Percentiles rank a stretch among this genome's conserved stretches.
These are phyloP conservation scores for Cactoblastis cactorum DNA, from an alignment of 2,888 invertebrate genomes.

Conservation along the genomic window DNA sequence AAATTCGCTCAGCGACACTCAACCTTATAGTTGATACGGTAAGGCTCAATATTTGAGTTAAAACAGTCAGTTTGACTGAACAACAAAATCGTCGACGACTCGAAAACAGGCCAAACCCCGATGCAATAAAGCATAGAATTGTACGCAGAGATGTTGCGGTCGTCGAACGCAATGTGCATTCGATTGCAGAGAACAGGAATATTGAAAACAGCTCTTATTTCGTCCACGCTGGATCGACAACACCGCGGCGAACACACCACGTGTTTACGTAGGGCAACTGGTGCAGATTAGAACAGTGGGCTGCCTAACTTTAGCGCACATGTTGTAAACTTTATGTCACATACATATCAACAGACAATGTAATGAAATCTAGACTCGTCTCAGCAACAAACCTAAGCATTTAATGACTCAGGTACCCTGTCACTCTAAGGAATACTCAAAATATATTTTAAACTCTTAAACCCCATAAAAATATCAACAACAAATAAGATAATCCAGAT, in stretches of 20 bases:
- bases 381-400: not conserved
- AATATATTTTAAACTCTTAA: too few species aligned
- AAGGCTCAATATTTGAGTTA: slow-evolving; percentile 23
- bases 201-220: slow-evolving; percentile 72
- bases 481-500: too few species aligned
- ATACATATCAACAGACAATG: slow-evolving; percentile 21
- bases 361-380: slow-evolving; percentile 12
- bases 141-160: slow-evolving; percentile 31
- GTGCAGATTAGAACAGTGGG: slow-evolving; percentile 52
- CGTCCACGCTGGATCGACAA: slow-evolving; percentile 56
- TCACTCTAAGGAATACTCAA: too few species aligned
- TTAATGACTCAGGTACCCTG: not conserved
- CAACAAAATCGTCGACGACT: slow-evolving; percentile 45
- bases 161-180: slow-evolving; percentile 62
- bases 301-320: slow-evolving; percentile 53
- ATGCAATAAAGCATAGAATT: slow-evolving; percentile 54
- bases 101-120: slow-evolving; percentile 43
- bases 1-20: slow-evolving; percentile 23
- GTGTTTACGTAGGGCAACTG: slow-evolving; percentile 66
- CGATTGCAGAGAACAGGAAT: slow-evolving; percentile 58
- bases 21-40: slow-evolving; percentile 27
- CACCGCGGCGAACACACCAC: slow-evolving; percentile 55
- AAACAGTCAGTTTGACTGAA: slow-evolving; percentile 34
- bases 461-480: too few species aligned
- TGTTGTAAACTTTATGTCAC: slow-evolving; percentile 52